Base-by-base conservation (phyloP, 2,113 vertebrate species). In the Oreochromis niloticus region DNA sequence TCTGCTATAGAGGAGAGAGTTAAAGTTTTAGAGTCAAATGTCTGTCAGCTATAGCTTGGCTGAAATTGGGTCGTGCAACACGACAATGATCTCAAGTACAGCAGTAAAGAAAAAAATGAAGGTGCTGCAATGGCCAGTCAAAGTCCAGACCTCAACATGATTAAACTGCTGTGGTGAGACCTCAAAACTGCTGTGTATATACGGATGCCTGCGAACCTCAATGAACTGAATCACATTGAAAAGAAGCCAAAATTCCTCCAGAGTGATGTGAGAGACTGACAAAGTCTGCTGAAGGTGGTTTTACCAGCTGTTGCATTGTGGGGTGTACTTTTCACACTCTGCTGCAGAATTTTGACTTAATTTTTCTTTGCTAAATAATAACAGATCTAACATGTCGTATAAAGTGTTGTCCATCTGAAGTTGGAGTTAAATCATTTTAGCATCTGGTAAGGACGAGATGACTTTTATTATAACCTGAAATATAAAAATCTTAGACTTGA, bases 321-420 rank as follows among this genome's bases (percentile, higher is more conserved):
- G 5, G 39, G 22, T 9, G 22, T 27, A 71, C 66, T 73, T 73
- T 46, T 73, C 22, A 68, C 16, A 68, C 68, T 24, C 68, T 17
- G 22, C 43, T 27, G 22, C 68, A 46, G 41, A 16, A 73, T 73
- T 73, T 73, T 27, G n/a, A 22, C 0, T 73, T 17, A 9, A 43
- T 17, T 73, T 46, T 27, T 73, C 39, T 73, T 46, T 4, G 11
- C 46, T 73, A 27, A 43, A 46, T 39, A 3, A n/a, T n/a, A 66
- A 39, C 17, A 3, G 7, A 39, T 39, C 32, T 10, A 46, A 27
- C 46, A 46, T 73, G 41, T 0, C 0, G 2, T 73, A 43, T 17
- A 24, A 10, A 24, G n/a, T 16, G n/a, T 43, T 73, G 39, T 46
- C 8, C 39, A 73, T 73, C 12, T 24, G 7, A 71, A 41, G 12